Conservation (phyloP, 37 sponge, comb jelly and placozoan species). For the Cliona cf. orientalis region DNA sequence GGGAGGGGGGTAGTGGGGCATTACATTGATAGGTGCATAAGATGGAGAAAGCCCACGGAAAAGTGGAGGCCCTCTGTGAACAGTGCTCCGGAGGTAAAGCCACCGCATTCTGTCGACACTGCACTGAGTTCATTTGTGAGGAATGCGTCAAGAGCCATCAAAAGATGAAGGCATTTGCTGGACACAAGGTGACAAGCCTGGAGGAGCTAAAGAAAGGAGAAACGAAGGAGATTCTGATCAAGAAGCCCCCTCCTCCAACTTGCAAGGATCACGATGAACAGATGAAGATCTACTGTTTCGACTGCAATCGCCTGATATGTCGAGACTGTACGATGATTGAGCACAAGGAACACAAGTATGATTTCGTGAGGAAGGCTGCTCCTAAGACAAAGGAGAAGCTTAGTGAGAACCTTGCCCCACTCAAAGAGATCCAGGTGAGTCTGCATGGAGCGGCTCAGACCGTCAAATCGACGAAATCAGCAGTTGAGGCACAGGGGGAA, state of each 20-base stretch:
- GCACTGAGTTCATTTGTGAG: no score
- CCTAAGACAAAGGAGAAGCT: conserved; percentile 18
- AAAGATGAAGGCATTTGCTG: conserved; percentile 8
- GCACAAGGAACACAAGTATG: conserved; percentile 13
- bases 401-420: background rate
- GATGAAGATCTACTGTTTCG: conserved; percentile 38
- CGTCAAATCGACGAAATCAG: background rate
- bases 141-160: no score
- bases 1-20: no score
- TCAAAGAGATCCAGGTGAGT: conserved; percentile 6
- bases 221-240: no score
- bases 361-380: conserved; percentile 16
- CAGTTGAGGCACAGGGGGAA: conserved; percentile 5
- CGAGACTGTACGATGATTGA: conserved; percentile 12
- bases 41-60: no score
- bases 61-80: no score
- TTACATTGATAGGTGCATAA: no score
- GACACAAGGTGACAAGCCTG: conserved; percentile 9
- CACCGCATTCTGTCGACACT: no score
- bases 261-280: conserved; percentile 7
- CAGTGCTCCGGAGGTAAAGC: no score
- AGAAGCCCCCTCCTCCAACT: background rate
- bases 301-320: conserved; percentile 26
- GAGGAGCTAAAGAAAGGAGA: no score
- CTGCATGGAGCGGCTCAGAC: background rate